These are phyloP conservation scores for Bellardia bayeri DNA, from an alignment of 2,888 invertebrate species.

Conservation along the genomic window DNA sequence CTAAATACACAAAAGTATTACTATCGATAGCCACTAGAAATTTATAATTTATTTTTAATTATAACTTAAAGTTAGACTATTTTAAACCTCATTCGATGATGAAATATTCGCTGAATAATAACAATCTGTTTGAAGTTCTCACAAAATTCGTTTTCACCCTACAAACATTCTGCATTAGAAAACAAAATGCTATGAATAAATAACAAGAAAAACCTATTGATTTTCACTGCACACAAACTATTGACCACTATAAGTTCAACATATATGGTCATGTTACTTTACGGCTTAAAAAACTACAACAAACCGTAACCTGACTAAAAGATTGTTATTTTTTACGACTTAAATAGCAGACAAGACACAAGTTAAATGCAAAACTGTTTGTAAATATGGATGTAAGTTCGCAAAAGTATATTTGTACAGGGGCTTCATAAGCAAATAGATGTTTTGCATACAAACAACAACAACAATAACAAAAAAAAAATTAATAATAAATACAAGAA, in stretches of 20 bases:
- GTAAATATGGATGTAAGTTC: conserved; percentile 1
- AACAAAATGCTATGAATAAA: background rate
- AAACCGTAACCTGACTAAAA: conserved; percentile 23
- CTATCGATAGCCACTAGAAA: too few species aligned
- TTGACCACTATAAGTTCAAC: conserved; percentile 5
- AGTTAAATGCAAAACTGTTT: conserved; percentile 11
- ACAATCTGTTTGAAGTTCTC: background rate
- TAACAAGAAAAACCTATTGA: conserved; percentile 13
- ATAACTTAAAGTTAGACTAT: too few species aligned
- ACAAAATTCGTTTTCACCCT: background rate
- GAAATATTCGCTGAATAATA: too few species aligned
- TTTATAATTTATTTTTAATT: too few species aligned
- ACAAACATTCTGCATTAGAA: background rate
- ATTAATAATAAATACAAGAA: conserved; percentile 18
- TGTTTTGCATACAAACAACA: conserved; percentile 21
- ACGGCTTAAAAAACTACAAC: background rate
- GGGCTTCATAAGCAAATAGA: conserved; percentile 12
- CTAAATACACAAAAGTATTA: too few species aligned
- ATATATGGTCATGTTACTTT: conserved; percentile 21
- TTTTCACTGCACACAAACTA: conserved; percentile 15
- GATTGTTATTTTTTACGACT: conserved; percentile 12
- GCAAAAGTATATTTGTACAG: conserved; percentile 27
- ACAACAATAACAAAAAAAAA: background rate
- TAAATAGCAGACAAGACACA: background rate
- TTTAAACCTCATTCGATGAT: too few species aligned